Evolutionary conservation across 1,140 invertebrate genomes (phyloP).

Genomic region (Drosophila takahashii): DNA sequence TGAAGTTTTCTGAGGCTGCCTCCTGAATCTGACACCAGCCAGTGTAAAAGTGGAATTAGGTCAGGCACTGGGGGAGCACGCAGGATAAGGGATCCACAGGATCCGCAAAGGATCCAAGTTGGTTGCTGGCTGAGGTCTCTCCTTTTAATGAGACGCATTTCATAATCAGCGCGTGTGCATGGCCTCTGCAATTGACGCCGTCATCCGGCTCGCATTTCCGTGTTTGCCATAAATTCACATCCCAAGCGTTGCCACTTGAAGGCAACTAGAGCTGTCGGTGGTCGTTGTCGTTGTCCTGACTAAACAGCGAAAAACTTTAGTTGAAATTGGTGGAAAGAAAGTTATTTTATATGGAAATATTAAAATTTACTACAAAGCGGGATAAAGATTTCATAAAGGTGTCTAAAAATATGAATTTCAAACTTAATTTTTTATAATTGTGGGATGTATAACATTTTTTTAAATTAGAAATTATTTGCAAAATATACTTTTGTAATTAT

Average conservation of each 20-base stretch:
- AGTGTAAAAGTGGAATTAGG: constrained; percentile 60
- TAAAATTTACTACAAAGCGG: no score
- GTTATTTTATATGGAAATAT: no score
- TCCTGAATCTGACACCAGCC: constrained; percentile 39
- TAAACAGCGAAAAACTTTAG: neutral
- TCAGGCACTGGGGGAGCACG: constrained; percentile 34
- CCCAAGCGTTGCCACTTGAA: constrained; percentile 60
- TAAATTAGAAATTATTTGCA: no score
- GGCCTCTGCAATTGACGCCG: constrained; percentile 58
- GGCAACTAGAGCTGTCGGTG: constrained; percentile 59
- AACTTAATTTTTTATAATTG: no score
- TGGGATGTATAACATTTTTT: no score
- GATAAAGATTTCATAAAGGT: no score
- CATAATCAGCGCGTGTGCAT: constrained; percentile 71
- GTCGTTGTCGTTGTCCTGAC: constrained; percentile 4
- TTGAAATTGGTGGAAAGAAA: no score
- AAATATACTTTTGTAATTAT: no score
- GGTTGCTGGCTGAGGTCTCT: constrained; percentile 33
- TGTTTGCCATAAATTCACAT: constrained; percentile 75
- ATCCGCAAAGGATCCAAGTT: neutral
- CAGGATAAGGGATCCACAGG: constrained; percentile 17
- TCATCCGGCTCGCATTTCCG: constrained; percentile 69
- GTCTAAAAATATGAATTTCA: no score
- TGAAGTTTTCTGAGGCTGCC: constrained; percentile 45
- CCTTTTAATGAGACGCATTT: constrained; percentile 78